These are phyloP conservation scores for Sebastes taczanowskii DNA, from an alignment of 2,797 vertebrate species.

Conservation along the genomic window DNA sequence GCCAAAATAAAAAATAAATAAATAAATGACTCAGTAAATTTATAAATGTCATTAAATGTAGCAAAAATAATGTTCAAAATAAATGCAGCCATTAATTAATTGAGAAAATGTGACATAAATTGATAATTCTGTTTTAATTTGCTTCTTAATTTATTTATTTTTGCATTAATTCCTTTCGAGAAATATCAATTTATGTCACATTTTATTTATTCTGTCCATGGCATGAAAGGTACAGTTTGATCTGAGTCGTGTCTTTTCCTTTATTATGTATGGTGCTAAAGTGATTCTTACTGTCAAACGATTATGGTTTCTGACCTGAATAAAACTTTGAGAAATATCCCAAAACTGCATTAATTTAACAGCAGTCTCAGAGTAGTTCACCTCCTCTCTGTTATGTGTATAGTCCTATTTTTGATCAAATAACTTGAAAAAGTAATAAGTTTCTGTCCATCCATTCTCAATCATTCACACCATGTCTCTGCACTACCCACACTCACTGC, in stretches of 20 bases:
- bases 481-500: slow-evolving; percentile 36
- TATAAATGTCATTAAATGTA: no score
- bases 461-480: slow-evolving; percentile 43
- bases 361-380: not conserved
- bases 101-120: no score
- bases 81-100: no score
- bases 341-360: not conserved
- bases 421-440: not conserved
- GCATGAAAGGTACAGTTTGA: not conserved
- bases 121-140: no score
- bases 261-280: not conserved
- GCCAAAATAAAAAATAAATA: no score
- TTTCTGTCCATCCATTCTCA: slow-evolving; percentile 17
- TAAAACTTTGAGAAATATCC: not conserved
- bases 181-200: no score
- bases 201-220: not conserved
- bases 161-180: no score
- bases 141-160: no score
- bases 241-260: not conserved
- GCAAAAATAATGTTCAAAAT: no score
- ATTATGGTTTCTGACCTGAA: not conserved
- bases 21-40: no score
- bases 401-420: not conserved
- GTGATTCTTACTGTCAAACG: not conserved
- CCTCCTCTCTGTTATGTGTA: not conserved